Base-by-base conservation (phyloP, 1,140 invertebrate genomes). In the Leptinotarsa undecemlineata region DNA sequence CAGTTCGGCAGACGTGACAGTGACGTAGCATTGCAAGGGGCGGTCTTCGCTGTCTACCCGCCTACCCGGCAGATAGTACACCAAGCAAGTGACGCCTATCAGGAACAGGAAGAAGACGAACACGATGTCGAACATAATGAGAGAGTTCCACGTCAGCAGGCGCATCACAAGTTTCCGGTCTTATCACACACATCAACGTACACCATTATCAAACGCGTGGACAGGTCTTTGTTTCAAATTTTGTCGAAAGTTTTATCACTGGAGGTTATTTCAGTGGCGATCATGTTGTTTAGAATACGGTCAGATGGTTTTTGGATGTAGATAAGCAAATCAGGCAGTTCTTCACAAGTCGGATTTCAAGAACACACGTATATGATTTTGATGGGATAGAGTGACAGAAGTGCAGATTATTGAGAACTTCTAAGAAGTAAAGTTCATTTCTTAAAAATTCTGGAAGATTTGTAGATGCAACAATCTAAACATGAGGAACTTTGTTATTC, bases 101-200 rank as follows among this genome's bases (percentile, higher is more conserved):
- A 94, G 90, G 85, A 94, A 94, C 80, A 94, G 88, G 86, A 94
- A 94, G 86, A 94, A 94, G 86, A 93, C 88, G 88, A 94, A 94
- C 84, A 94, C 92, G 83, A 93, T 89, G 86, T 94, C 92, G 89
- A 94, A 94, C 92, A 94, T 93, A 87, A 94, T 90, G 83, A 94
- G 89, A 80, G 92, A 93, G 87, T 94, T 94, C 86, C 93, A 89
- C 88, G 91, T 92, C 90, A 93, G 88, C 82, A 94, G 87, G 89
- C 91, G 92, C 93, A 94, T 94, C 63, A 64, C 63, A 64, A 33
- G 63, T 23, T 4, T n/a, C 20, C 20, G 8, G 63, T 64, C 19
- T 21, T n/a, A 20, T 23, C n/a, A 64, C 63, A 21, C 20, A 23
- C 63, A 64, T 64, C 15, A 64, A 64, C 63, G 21, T 64, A 64